These are phyloP conservation scores for Pangasianodon hypophthalmus DNA, from an alignment of 2,113 vertebrate genomes.

Conservation along the genomic window DNA sequence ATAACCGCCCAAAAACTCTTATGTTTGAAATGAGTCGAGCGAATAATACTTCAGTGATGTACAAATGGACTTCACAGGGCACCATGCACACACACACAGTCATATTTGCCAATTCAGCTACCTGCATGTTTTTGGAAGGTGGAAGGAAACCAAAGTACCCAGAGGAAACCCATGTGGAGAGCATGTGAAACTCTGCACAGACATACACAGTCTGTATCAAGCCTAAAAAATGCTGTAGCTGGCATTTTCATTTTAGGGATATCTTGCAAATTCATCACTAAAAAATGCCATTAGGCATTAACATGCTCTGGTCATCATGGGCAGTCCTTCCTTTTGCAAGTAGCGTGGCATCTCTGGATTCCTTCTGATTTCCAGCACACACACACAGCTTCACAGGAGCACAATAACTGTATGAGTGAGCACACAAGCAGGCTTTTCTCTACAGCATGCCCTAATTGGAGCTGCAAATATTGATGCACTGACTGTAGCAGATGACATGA, in stretches of 20 bases:
- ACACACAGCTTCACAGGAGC: conserved; percentile 22
- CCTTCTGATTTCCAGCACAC: conserved; percentile 40
- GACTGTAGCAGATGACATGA: conserved; percentile 41
- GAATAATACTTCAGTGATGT: not conserved
- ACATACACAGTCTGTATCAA: not conserved
- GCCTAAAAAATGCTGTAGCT: not conserved
- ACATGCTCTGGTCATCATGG: conserved; percentile 33
- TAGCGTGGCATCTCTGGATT: conserved; percentile 39
- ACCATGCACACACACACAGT: not conserved
- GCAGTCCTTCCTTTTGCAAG: conserved; percentile 26
- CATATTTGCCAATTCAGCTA: not conserved
- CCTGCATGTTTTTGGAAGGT: not conserved
- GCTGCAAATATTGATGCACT: conserved; percentile 42
- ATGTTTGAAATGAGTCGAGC: not conserved
- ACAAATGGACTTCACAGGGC: not conserved
- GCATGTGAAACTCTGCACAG: not conserved
- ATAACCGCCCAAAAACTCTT: not conserved
- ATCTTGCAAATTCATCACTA: not conserved
- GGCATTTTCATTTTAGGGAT: not conserved
- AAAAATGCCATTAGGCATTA: too few species aligned
- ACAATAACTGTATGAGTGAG: conserved; percentile 31
- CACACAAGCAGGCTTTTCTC: conserved; percentile 39
- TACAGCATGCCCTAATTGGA: conserved; percentile 29
- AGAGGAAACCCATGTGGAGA: not conserved
- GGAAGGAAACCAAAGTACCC: not conserved